Evolutionary conservation across 30 jellyfish, hydroid and myxozoan species (phyloP), one percentile per base, ranked within the genome.

Genomic region (Catostylus mosaicus): DNA sequence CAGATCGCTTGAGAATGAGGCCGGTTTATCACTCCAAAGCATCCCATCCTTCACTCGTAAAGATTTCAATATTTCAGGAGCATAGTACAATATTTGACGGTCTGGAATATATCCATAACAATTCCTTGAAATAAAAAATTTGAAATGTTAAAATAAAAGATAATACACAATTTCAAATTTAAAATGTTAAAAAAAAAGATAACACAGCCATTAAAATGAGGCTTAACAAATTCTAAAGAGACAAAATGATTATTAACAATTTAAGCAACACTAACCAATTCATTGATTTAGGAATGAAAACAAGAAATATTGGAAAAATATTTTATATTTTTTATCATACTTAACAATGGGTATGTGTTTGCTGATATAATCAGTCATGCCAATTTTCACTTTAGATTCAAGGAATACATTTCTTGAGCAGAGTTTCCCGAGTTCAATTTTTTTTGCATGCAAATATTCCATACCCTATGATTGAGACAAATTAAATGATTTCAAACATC

Each of bases 391-490:
- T 66, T 89, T 89, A 30, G 97, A 82, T 43, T 82, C 97, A 14
- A 89, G 74, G 77, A 81, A 89, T 18, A 89, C 73, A 75, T 89
- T 89, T 81, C 95, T 66, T 16, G 97, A 81, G 71, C 97, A 89
- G 30, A 89, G 89, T 35, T 82, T 80, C 0, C 97, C 97, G 10
- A 82, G 76, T 26, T 93, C 85, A 26, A 89, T 82, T 59, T 87
- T 92, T 69, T 82, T 89, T 18, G 97, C 95, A 47, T 89, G 97
- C n/a, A 89, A 60, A 82, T 89, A 89, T 32, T 92, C 94, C 91
- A 89, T 72, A 1, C 97, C 97, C 88, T 77, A 22, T n/a, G n/a
- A n/a, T n/a, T n/a, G n/a, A n/a, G n/a, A n/a, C n/a, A n/a, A n/a
- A n/a, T n/a, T n/a, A n/a, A n/a, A n/a, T n/a, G n/a, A n/a, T n/a